Evolutionary conservation across 2,113 vertebrate species (phyloP), one percentile per base, ranked within the genome.

Genomic region (Myiozetetes cayanensis): DNA sequence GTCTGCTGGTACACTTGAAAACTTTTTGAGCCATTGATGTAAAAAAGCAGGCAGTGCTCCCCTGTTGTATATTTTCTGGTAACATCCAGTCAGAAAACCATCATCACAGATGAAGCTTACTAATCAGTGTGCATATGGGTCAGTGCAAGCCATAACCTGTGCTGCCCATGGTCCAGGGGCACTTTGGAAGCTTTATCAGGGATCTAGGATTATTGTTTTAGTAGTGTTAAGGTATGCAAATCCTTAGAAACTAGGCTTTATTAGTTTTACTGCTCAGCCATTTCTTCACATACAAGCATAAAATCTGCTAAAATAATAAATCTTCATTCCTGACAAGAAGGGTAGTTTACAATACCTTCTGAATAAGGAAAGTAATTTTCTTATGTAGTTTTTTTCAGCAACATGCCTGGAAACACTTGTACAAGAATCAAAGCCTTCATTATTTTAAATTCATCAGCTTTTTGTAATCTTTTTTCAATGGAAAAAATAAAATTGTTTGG

Each of bases 151-250:
- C 33, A 12, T 49, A 65, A 41, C 22, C 39, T 78, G 44, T 2
- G 0, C 56, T 58, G 39, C 25, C 19, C 6, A 4, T 47, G 9
- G 6, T 75, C 10, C 14, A 75, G 52, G 44, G 56, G 7, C n/a
- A 44, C 30, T 27, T 52, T 41, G 22, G 53, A 49, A 62, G 11
- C 0, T 0, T 5, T 56, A n/a, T 10, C 35, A 70, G 59, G 63
- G n/a, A 85, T 33, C 19, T 28, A 14, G 23, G 18, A 5, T 66
- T 90, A 20, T 30, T 76, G 30, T 56, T 82, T 58, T 13, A 43
- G 56, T 73, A 39, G 20, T 37, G 20, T 77, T 70, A 70, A 88
- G 53, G 68, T 24, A 59, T 39, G 61, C 14, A 66, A 31, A 92
- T 80, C 22, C 28, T 73, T 65, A 65, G 53, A 89, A 96, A 58